Conservation (phyloP, 92 coral and sea anemone genomes). For the Hydrozoanthus gracilis region DNA sequence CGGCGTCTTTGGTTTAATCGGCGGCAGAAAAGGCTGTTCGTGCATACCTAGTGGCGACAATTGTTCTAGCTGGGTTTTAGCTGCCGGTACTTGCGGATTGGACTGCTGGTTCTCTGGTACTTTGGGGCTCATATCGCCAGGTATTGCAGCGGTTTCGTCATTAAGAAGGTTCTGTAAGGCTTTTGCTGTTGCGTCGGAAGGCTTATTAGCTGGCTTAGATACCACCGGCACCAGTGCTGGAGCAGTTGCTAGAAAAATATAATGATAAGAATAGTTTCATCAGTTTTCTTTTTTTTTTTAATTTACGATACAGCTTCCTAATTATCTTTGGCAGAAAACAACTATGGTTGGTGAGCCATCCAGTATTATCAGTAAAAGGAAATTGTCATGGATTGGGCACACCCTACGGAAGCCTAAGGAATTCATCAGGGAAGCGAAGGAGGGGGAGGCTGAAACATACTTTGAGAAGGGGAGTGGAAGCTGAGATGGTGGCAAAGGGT, state of each 20-base stretch:
- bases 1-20: constrained; percentile 3
- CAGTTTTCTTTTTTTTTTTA: not conserved
- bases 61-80: constrained; percentile 16
- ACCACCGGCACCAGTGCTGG: not conserved
- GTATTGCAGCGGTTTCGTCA: constrained; percentile 35
- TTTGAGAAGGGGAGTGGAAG: too few species aligned
- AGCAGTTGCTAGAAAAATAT: not conserved
- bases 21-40: not conserved
- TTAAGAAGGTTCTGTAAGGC: constrained; percentile 28
- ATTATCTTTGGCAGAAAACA: too few species aligned
- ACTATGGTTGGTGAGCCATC: too few species aligned
- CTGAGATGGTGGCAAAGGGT: too few species aligned
- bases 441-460: too few species aligned
- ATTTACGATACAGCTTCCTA: too few species aligned
- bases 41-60: not conserved
- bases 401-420: too few species aligned
- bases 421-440: too few species aligned
- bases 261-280: not conserved
- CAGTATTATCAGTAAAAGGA: too few species aligned
- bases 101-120: not conserved
- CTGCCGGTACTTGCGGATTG: not conserved
- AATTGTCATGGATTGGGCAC: too few species aligned
- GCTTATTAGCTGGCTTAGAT: not conserved
- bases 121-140: not conserved
- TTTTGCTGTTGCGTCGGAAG: constrained; percentile 18